Base-by-base conservation (phyloP, 2,888 invertebrate genomes). In the Troides helena region DNA sequence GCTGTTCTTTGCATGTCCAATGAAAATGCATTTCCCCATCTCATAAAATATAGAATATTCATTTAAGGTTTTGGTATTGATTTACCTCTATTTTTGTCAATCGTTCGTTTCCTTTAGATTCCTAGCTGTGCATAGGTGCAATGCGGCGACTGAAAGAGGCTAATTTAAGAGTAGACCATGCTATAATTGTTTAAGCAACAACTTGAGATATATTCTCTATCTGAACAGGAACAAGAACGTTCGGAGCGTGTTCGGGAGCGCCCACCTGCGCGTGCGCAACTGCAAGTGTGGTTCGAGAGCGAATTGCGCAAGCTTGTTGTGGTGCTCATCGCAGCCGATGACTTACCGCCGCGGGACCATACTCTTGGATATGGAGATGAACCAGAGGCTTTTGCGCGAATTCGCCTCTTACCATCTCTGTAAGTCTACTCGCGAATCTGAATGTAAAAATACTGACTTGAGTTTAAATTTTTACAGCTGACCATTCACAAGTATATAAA, bases 231-330 rank as follows among this genome's bases (percentile, higher is more conserved):
- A 79, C 92, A 92, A 80, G 92, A 92, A 70, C 87, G 91, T 10
- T 86, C 86, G 46, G 90, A 91, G 74, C 80, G 90, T 12, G 85
- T 84, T 56, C 94, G 95, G 72, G 96, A 97, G 86, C 95, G 96
- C 73, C 95, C 95, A 76, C 94, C 95, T 39, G 97, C 97, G 60
- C 94, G 97, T 30, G 95, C 98, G 56, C 97, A 97, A 88, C 94
- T 98, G 74, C 97, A 98, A 85, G 96, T 98, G 68, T 97, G 96
- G 95, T 98, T 97, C 91, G 96, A 97, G 82, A 95, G 95, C 71
- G 97, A 97, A 80, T 94, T 96, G 71, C 95, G 95, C 78, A 97
- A 98, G 81, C 92, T 98, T 69, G 96, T 97, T 14, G 96, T 98
- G 39, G 96, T 97, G 7, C 94, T 98, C 64, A 94, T 98, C 82